Base-by-base conservation (phyloP, 2,888 invertebrate genomes). In the Timandra comae region DNA sequence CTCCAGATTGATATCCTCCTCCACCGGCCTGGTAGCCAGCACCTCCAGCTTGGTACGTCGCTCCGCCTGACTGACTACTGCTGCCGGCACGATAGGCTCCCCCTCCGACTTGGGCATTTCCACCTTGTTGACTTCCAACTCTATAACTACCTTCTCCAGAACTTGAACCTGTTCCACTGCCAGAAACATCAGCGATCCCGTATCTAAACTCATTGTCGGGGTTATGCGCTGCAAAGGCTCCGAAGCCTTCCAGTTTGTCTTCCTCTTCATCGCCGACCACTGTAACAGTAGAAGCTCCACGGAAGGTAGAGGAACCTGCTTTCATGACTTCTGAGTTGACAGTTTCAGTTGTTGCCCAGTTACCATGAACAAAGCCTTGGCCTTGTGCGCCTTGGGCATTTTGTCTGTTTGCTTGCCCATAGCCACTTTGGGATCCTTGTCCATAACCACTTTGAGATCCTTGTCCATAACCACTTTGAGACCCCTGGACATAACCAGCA, bases 271-370 rank as follows among this genome's bases (percentile, higher is more conserved):
- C 81, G 19, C 76, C 80, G 1, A 81, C 77, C 0, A 76, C 74
- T 1, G 80, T 80, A 6, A 75, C 64, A 1, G 66, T 67, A 7
- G 72, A 59, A 3, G 67, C 60, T 11, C 68, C 71, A 25, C 64
- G 54, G 51, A 62, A 82, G 3, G 71, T 72, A 0, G 63, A 58
- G 3, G 86, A 84, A 10, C 74, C 77, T 9, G 80, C 79, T 30
- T 82, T 82, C 51, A 77, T 70, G 7, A 86, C 54, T 7, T 85
- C 78, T 19, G 76, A 57, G 45, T 86, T 86, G 3, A 86, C 77
- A 0, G 81, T 84, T 58, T 86, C 86, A 3, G 86, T 85, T 0
- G 86, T 86, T 1, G 75, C 76, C 77, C 75, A 84, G 26, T 74
- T 64, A 1, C 77, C 71, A 32, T 78, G 81, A 5, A 80, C 67